Base-by-base conservation (phyloP, 1,140 invertebrate genomes). In the Zaprionus ornatus region DNA sequence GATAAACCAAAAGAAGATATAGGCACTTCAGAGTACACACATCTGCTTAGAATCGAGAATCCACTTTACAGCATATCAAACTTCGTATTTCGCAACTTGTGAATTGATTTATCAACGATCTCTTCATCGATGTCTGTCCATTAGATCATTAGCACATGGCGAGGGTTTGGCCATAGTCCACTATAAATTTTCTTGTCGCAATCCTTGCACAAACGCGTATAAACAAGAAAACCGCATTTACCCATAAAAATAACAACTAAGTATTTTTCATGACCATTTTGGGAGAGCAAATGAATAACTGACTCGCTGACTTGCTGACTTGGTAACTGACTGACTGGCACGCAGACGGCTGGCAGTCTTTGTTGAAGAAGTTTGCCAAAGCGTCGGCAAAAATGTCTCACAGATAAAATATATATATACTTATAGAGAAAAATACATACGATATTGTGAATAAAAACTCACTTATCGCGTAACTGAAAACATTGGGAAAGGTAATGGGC, bases 191-290 rank as follows among this genome's bases (percentile, higher is more conserved):
- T 37, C 60, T 54, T 72, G 48, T 48, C 37, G 52, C 45, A 75
- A 65, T 72, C 45, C 69, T 35, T 64, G 32, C 35, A 25, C 32
- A 35, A 75, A 45, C 55, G 45, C 42, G 32, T 37, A 12, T 29
- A 70, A 78, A 90, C 84, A 84, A 81, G 85, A 88, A 90, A 88
- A 85, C 67, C 72, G 62, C 81, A 90, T 88, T 88, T 85, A 84
- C 61, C 74, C 74, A 82, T 78, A 80, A 70, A 71, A 54, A 13
- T 32, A 56, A 57, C 17, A 52, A 65, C 32, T 71, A 69, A 69
- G 73, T 73, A 74, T 86, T 83, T 87, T 77, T 45, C 56, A 79
- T 75, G 72, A 76, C 84, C 84, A 85, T 85, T 75, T 88, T 81
- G 48, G 81, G 78, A 60, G 57, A 55, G 67, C 52, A 71, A 88